Conservation (phyloP, 1,140 invertebrate genomes). For the Drosophila ficusphila region DNA sequence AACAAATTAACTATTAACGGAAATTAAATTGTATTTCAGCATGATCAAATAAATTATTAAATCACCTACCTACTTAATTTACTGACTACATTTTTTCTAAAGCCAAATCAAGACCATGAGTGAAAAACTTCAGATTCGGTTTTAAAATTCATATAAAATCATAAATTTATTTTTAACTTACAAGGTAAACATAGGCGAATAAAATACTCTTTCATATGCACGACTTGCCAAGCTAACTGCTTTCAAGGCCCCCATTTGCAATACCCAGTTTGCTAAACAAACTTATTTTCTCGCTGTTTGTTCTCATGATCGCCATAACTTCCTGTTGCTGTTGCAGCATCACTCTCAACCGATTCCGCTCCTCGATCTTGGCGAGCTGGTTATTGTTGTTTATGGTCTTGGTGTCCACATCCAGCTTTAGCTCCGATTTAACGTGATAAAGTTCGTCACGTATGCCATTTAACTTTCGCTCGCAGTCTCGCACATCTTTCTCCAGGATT, state of each 20-base stretch:
- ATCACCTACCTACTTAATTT: background rate
- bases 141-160: background rate
- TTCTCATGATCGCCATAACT: conserved; percentile 61
- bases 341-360: conserved; percentile 64
- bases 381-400: conserved; percentile 70
- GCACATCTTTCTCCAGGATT: conserved; percentile 89
- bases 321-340: conserved; percentile 73
- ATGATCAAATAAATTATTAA: conserved; percentile 7
- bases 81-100: too few relatives aligned
- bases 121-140: too few relatives aligned
- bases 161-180: conserved; percentile 5
- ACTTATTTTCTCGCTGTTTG: conserved; percentile 63
- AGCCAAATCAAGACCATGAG: too few relatives aligned
- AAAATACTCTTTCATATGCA: background rate
- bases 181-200: background rate
- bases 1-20: background rate
- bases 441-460: conserved; percentile 73
- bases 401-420: conserved; percentile 65
- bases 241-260: conserved; percentile 30
- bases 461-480: conserved; percentile 85
- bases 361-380: conserved; percentile 75
- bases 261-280: conserved; percentile 57
- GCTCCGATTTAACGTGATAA: conserved; percentile 69
- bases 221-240: conserved; percentile 8
- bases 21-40: conserved; percentile 5